Conservation (phyloP, 2,888 invertebrate species). For the Elmis aenea region DNA sequence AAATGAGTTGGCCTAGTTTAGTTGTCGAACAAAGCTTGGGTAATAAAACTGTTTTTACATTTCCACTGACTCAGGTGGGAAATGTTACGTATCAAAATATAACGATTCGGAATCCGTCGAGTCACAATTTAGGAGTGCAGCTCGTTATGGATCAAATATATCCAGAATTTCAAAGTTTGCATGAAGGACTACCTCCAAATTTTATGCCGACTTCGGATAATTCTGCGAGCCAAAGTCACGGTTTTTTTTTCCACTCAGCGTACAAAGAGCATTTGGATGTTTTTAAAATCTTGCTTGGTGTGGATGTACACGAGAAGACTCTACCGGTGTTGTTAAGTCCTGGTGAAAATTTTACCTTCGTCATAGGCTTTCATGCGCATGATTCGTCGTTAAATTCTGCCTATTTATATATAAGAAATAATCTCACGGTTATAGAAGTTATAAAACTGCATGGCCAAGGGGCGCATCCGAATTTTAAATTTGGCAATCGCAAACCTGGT, state of each 20-base stretch:
- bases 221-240: conserved; percentile 3
- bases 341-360: conserved; percentile 50
- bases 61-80: conserved; percentile 71
- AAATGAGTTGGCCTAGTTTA: conserved; percentile 64
- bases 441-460: conserved; percentile 79
- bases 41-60: conserved; percentile 52
- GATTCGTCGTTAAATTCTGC: conserved; percentile 47
- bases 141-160: conserved; percentile 65
- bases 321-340: conserved; percentile 57
- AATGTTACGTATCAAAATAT: conserved; percentile 61
- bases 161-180: conserved; percentile 56
- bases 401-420: conserved; percentile 70
- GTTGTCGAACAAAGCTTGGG: conserved; percentile 38
- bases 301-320: conserved; percentile 47
- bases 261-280: conserved; percentile 7
- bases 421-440: conserved; percentile 86
- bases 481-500: conserved; percentile 82
- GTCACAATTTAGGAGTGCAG: conserved; percentile 67
- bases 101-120: conserved; percentile 68
- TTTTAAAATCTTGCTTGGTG: conserved; percentile 25
- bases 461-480: conserved; percentile 79
- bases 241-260: conserved; percentile 22
- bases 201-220: conserved; percentile 30
- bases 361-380: conserved; percentile 49
- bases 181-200: conserved; percentile 48